These are phyloP conservation scores for Trichonephila clavata DNA, from an alignment of 1,140 invertebrate genomes.

Conservation along the genomic window DNA sequence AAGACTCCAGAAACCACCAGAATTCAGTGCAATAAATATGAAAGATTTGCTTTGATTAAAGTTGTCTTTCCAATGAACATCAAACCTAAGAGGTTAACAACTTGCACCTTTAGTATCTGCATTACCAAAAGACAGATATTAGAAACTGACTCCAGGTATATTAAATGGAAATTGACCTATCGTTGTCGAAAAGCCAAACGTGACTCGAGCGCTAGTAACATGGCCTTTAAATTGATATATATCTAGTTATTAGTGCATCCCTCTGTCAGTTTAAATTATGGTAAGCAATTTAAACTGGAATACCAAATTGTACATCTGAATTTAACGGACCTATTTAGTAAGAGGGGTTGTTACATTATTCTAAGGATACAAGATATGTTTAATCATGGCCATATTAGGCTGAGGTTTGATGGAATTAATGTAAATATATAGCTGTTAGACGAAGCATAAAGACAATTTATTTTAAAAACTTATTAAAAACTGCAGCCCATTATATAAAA, in stretches of 20 bases:
- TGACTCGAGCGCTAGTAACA: background rate
- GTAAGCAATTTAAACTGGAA: background rate
- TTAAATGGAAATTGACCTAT: background rate
- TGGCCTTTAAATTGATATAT: background rate
- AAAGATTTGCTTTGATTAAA: background rate
- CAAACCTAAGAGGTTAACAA: background rate
- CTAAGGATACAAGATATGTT: too few species aligned
- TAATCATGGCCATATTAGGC: too few species aligned
- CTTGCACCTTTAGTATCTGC: background rate
- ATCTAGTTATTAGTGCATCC: background rate
- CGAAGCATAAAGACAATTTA: too few species aligned
- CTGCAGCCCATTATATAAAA: too few species aligned
- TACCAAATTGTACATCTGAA: background rate
- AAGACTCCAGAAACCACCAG: too few species aligned
- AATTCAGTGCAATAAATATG: background rate
- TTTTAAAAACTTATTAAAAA: too few species aligned
- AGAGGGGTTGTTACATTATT: too few species aligned
- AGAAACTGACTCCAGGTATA: background rate
- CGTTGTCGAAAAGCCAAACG: background rate
- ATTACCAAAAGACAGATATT: background rate
- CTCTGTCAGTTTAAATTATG: slow-evolving; percentile 20
- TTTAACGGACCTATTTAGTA: background rate
- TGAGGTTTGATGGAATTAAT: too few species aligned
- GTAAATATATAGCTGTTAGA: too few species aligned
- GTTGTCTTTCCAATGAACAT: background rate